Base-by-base conservation (phyloP, 2,888 invertebrate species). In the Chouioia cunea region DNA sequence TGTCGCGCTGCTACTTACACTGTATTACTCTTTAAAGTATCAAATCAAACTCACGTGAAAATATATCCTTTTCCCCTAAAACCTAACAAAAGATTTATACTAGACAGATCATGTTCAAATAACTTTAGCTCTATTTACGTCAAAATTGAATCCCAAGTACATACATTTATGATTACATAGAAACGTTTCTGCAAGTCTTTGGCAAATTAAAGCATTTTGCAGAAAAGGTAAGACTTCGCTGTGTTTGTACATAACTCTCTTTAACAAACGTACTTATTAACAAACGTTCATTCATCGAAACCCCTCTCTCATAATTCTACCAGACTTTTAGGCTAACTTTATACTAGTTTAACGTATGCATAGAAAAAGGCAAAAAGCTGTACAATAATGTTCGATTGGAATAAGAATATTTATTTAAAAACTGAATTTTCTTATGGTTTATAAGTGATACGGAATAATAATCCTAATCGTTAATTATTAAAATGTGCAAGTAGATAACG, bases 171-270 rank as follows among this genome's bases (percentile, higher is more conserved):
- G 65, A 54, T 63, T 59, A 66, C 58, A 73, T 50, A 66, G 63
- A 54, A 66, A 73, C 56, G 15, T 70, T 70, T 73, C 71, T 68
- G 73, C 71, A 68, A 62, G 44, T 73, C 71, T 73, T 73, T 73
- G 73, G 73, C 65, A 73, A 71, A 68, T 71, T 73, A 68, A 73
- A 73, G 73, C 73, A 71, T 73, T 73, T 68, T 56, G 67, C 73
- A 73, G 65, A 71, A 73, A 65, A 63, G 70, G 65, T 65, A 68
- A 71, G 70, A 71, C 64, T 53, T 46, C 47, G 50, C 23, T 66
- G 46, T 68, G n/a, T 70, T 70, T 71, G 70, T 73, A 73, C 70
- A 71, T 65, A 67, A 62, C 65, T 70, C 47, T 70, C 47, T 64
- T 64, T 71, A 71, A 71, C 52, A 58, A 67, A 44, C 54, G 43